These are phyloP conservation scores for Melanostoma mellinum DNA, from an alignment of 2,888 invertebrate genomes.

Conservation along the genomic window DNA sequence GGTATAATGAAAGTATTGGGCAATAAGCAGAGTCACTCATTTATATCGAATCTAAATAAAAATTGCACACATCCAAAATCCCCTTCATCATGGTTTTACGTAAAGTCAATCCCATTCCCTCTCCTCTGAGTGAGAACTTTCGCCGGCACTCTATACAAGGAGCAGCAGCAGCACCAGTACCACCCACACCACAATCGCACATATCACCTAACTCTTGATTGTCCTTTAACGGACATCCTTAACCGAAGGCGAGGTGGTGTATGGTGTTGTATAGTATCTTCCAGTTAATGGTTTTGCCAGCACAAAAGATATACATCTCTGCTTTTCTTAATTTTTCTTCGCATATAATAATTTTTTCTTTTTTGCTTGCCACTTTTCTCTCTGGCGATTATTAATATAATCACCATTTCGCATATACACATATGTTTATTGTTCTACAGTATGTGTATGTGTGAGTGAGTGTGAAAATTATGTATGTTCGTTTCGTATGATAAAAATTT, in stretches of 20 bases:
- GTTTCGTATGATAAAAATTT: constrained; percentile 68
- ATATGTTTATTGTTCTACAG: constrained; percentile 37
- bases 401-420: constrained; percentile 58
- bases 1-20: constrained; percentile 25
- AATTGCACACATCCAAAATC: constrained; percentile 56
- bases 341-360: constrained; percentile 39
- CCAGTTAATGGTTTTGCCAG: constrained; percentile 53
- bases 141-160: background rate
- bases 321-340: constrained; percentile 64
- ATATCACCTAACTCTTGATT: constrained; percentile 56
- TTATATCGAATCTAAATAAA: constrained; percentile 68
- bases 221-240: constrained; percentile 71
- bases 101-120: constrained; percentile 44
- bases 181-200: constrained; percentile 3
- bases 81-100: constrained; percentile 30
- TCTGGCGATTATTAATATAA: constrained; percentile 69
- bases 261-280: constrained; percentile 45
- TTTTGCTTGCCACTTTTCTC: constrained; percentile 23
- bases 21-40: constrained; percentile 47
- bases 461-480: constrained; percentile 62
- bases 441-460: constrained; percentile 34
- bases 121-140: constrained; percentile 8
- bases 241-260: constrained; percentile 59
- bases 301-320: constrained; percentile 62
- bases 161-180: background rate